Evolutionary conservation across 2,888 invertebrate genomes (phyloP).

Genomic region (Alentia gelatinosa): DNA sequence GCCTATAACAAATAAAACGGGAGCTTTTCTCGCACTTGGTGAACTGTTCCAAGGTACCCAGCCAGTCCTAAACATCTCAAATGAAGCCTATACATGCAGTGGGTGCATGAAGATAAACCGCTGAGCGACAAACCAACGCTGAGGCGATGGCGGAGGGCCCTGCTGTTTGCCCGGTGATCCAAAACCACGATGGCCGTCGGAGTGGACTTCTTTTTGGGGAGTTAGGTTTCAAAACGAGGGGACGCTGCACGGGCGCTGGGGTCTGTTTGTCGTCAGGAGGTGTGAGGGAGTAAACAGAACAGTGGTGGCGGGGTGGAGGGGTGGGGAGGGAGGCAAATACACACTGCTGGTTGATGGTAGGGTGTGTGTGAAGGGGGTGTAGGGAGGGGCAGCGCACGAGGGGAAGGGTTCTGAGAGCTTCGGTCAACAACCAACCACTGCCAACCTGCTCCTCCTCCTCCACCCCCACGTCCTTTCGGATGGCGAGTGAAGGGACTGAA

Average conservation of each 20-base stretch:
- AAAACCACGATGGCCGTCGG: not conserved
- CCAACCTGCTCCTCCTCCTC: too few relatives aligned
- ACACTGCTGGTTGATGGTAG: not conserved
- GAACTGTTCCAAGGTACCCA: not conserved
- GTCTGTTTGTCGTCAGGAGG: not conserved
- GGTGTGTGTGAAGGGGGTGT: not conserved
- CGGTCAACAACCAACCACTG: not conserved
- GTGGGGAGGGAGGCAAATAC: not conserved
- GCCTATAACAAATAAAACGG: not conserved
- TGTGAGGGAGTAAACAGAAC: not conserved
- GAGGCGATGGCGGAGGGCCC: not conserved
- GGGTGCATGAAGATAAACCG: not conserved
- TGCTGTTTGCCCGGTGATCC: not conserved
- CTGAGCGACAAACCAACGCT: not conserved
- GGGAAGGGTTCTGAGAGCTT: constrained; percentile 25
- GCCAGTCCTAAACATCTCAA: constrained; percentile 8
- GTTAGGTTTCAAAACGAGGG: not conserved
- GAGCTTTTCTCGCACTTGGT: not conserved
- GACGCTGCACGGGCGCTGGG: not conserved
- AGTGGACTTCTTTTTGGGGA: not conserved
- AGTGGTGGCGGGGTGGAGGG: not conserved
- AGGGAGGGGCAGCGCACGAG: not conserved
- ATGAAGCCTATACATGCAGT: constrained; percentile 32
- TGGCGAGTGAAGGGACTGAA: not conserved
- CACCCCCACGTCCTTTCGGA: too few relatives aligned